These are phyloP conservation scores for Atlantisia rogersi DNA, from an alignment of 2,113 vertebrate species.

Conservation along the genomic window DNA sequence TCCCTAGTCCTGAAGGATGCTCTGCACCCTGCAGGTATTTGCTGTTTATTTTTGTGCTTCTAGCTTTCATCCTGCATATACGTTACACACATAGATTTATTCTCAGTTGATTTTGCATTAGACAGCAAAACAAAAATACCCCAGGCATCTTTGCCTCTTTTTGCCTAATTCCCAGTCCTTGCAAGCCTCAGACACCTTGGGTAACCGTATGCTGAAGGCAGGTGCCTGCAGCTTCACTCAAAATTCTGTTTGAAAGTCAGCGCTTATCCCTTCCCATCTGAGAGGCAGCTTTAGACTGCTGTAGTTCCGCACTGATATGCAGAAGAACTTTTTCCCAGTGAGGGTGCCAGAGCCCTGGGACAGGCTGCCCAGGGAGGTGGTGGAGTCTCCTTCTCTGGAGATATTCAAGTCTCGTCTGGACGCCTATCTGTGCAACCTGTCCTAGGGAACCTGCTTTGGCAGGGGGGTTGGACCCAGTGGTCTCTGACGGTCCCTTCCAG, in stretches of 20 bases:
- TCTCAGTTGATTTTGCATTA: background rate
- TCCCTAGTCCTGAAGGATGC: background rate
- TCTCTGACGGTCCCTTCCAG: too few relatives aligned
- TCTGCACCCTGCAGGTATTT: background rate
- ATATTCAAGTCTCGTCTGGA: too few relatives aligned
- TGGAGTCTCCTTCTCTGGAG: too few relatives aligned
- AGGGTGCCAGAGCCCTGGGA: too few relatives aligned
- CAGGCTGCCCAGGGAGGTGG: too few relatives aligned
- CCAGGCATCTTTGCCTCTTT: background rate
- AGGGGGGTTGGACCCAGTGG: too few relatives aligned
- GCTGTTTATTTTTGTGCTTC: background rate
- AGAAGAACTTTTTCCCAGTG: too few relatives aligned
- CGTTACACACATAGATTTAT: background rate
- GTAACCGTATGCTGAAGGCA: background rate
- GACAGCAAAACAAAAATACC: background rate
- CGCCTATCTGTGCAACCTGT: too few relatives aligned
- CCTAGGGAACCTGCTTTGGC: too few relatives aligned
- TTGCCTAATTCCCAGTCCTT: background rate
- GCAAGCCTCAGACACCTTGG: background rate
- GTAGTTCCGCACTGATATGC: too few relatives aligned
- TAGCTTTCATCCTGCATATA: background rate
- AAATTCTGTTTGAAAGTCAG: background rate
- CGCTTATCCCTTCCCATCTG: background rate
- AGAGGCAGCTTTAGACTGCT: background rate
- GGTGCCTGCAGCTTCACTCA: background rate